phyloP scores from a whole-genome alignment of 2,113 vertebrate genomes.

The Scytalopus superciliaris region DNA sequence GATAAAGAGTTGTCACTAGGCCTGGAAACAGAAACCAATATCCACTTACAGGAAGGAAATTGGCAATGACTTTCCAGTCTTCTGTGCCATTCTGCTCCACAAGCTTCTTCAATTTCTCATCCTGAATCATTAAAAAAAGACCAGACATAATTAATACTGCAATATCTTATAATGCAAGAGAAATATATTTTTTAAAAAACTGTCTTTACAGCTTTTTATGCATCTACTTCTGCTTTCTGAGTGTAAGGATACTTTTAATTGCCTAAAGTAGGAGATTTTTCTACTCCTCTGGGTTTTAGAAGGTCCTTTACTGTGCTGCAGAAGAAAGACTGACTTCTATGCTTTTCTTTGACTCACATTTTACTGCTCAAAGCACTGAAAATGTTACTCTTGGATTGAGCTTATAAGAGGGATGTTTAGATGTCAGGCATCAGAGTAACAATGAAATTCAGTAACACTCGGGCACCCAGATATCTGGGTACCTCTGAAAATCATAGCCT shows the following conservation, averaged over 20 bases:
- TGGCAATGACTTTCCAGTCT: constrained; percentile 98
- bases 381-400: neutral
- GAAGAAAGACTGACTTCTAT: neutral
- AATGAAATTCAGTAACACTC: neutral
- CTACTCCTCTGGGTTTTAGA: neutral
- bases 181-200: neutral
- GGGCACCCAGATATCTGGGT: neutral
- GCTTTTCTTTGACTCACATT: neutral
- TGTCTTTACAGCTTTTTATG: neutral
- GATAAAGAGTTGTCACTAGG: constrained; percentile 15
- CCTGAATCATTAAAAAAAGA: constrained; percentile 74
- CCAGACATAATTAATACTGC: neutral
- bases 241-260: neutral
- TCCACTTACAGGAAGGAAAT: constrained; percentile 90
- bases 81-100: constrained; percentile 96
- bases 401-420: neutral
- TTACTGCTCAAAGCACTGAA: neutral
- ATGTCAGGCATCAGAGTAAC: neutral
- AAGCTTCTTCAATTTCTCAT: constrained; percentile 96
- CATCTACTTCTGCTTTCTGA: neutral
- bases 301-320: neutral
- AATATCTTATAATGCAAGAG: neutral
- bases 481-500: neutral
- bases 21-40: constrained; percentile 57
- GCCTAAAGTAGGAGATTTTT: neutral